Evolutionary conservation across 1,140 invertebrate species (phyloP), one percentile per base, ranked within the genome.

Genomic region (Sminthurinus signatus): DNA sequence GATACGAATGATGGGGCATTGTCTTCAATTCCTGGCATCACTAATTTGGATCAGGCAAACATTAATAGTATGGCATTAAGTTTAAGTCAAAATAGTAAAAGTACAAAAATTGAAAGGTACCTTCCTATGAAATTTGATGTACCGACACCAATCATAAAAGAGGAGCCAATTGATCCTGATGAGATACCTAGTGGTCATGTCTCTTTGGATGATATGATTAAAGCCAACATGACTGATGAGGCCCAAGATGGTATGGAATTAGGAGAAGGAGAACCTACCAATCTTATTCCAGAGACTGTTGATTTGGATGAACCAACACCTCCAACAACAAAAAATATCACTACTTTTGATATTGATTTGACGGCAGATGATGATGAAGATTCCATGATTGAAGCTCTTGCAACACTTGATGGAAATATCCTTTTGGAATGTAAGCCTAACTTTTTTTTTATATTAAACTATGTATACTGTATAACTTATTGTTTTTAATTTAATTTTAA

Each of bases 71-170:
- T 48, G 12, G 15, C 23, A n/a, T 25, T 48, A 25, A n/a, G 17
- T 19, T 25, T n/a, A 19, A n/a, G 23, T 5, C 4, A 48, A 19
- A n/a, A 48, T 5, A 36, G 32, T 48, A 19, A 8, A 25, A 27
- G 42, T 46, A 50, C 55, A 19, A 68, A 59, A 25, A 39, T 32
- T 31, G 69, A 69, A 23, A 21, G 62, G 39, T 72, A 72, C 48
- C 31, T 61, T 23, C 46, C 48, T 19, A 69, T 69, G 70, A 64
- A 69, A 56, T 72, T 72, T 65, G 70, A 72, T 54, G 64, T 69
- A 36, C 70, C 70, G n/a, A 63, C 55, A 14, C 28, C 31, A 19
- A 36, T 25, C 8, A 69, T 72, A 42, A 72, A 72, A 32, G 27
- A 61, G n/a, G 70, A 72, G 32, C 70, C 70, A 48, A 17, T 46